phyloP scores from a whole-genome alignment of 1,140 invertebrate genomes.

The Reticulitermes speratus region DNA sequence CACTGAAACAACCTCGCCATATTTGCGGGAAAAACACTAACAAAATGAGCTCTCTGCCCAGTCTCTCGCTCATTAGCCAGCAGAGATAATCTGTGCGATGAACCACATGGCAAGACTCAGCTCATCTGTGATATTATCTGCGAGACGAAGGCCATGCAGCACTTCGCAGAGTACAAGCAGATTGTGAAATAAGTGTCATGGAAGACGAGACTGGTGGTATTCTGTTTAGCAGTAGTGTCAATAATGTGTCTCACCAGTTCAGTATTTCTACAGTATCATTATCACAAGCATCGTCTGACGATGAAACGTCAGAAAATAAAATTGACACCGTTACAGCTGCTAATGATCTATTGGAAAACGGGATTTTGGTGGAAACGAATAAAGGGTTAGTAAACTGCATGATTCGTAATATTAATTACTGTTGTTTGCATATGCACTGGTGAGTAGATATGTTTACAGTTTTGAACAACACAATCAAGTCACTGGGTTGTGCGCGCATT shows the following conservation, averaged over 20 bases:
- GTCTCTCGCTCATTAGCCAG: too few species aligned
- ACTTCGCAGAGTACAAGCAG: background rate
- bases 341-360: slow-evolving; percentile 48
- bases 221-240: background rate
- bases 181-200: background rate
- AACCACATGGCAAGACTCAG: too few species aligned
- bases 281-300: background rate
- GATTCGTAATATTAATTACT: background rate
- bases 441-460: too few species aligned
- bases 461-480: too few species aligned
- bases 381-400: slow-evolving; percentile 44
- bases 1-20: too few species aligned
- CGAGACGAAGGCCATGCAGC: too few species aligned
- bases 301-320: slow-evolving; percentile 2
- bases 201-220: background rate
- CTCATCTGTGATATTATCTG: too few species aligned
- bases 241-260: background rate
- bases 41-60: too few species aligned
- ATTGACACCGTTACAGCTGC: slow-evolving; percentile 37
- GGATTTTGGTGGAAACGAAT: slow-evolving; percentile 48
- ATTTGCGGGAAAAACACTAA: too few species aligned
- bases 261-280: background rate
- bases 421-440: background rate
- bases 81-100: too few species aligned
- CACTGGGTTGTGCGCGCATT: too few species aligned